Conservation (phyloP, 2,888 invertebrate genomes). For the Dryobotodes eremita region DNA sequence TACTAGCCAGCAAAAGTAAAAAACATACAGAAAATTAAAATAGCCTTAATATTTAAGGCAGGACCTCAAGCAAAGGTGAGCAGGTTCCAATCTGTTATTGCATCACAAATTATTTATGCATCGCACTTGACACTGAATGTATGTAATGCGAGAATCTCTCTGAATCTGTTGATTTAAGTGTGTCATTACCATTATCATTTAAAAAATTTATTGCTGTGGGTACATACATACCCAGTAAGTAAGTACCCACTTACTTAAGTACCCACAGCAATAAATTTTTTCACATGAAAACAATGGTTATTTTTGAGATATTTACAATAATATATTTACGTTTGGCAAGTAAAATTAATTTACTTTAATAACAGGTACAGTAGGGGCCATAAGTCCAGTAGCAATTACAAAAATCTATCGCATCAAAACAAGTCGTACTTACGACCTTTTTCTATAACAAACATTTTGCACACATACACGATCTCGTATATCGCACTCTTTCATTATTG, state of each 20-base stretch:
- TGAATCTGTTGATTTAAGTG: constrained; percentile 26
- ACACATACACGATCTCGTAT: too few relatives aligned
- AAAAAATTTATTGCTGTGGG: neutral
- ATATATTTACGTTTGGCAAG: neutral
- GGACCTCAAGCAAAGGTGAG: constrained; percentile 51
- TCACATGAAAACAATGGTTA: too few relatives aligned
- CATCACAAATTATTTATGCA: constrained; percentile 29
- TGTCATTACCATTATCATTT: constrained; percentile 32
- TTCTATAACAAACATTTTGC: too few relatives aligned
- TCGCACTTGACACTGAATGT: constrained; percentile 32
- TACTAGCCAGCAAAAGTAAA: constrained; percentile 19
- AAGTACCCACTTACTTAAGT: too few relatives aligned
- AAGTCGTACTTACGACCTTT: too few relatives aligned
- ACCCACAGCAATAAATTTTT: too few relatives aligned
- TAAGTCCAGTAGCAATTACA: too few relatives aligned
- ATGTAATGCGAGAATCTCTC: constrained; percentile 14
- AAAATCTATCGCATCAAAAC: too few relatives aligned
- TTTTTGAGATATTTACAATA: neutral
- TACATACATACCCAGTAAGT: neutral
- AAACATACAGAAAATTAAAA: constrained; percentile 24
- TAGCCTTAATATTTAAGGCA: constrained; percentile 18
- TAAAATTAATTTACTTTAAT: neutral
- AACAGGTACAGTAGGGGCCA: too few relatives aligned
- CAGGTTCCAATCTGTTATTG: constrained; percentile 45
- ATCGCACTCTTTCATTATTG: too few relatives aligned